A percentile compares a stretch with the other conserved stretches of the same genome.
Evolutionary conservation across 2,888 invertebrate genomes (phyloP).

Genomic region (Desoria tigrina): DNA sequence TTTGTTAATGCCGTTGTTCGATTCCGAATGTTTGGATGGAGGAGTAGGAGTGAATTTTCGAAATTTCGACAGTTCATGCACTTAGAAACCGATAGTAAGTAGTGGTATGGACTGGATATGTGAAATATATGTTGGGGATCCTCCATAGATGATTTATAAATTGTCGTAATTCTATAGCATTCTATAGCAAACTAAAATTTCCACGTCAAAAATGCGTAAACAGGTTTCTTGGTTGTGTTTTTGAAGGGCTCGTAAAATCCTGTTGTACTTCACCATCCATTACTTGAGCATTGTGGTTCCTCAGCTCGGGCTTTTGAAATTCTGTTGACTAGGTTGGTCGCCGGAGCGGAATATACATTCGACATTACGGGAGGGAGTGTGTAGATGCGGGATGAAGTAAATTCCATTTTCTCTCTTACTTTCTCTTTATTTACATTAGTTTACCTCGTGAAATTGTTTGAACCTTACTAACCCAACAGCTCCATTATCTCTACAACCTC

Average conservation of each 20-base stretch:
- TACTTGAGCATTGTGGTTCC: not conserved
- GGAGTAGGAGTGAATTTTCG: no score
- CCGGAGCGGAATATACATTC: slow-evolving; percentile 1
- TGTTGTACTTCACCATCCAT: not conserved
- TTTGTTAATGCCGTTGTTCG: no score
- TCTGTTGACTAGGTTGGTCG: no score
- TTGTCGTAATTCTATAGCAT: no score
- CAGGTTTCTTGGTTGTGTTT: slow-evolving; percentile 15
- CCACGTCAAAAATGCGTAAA: not conserved
- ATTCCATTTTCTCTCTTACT: slow-evolving; percentile 17
- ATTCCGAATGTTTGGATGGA: no score
- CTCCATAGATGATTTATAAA: no score
- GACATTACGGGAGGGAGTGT: not conserved
- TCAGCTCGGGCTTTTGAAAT: no score
- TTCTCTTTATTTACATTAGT: slow-evolving; percentile 20
- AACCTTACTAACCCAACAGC: slow-evolving; percentile 2
- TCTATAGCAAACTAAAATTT: no score
- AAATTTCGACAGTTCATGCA: no score
- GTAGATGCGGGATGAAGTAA: not conserved
- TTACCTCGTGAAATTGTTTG: slow-evolving; percentile 18
- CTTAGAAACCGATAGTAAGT: no score
- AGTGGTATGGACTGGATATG: no score
- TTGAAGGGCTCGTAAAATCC: slow-evolving; percentile 20
- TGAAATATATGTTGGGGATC: no score
- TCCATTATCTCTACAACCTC: not conserved